phyloP scores from a whole-genome alignment of 2,888 invertebrate genomes.

The Lysandra coridon region DNA sequence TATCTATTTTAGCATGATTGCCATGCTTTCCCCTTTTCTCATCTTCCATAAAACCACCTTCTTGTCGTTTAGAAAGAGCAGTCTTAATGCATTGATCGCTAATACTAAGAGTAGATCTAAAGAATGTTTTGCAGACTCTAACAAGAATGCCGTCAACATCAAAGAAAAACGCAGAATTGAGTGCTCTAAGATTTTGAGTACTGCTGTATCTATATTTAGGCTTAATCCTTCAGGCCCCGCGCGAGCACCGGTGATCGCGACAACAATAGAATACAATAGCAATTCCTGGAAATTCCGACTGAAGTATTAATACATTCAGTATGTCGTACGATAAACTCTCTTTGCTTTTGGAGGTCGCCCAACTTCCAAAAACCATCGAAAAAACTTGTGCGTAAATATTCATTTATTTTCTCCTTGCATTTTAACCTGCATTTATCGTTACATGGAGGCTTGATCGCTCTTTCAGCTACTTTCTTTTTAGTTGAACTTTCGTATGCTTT shows the following conservation, averaged over 20 bases:
- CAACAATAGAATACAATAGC: too few species aligned
- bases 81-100: slow-evolving; percentile 38
- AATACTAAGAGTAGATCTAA: slow-evolving; percentile 37
- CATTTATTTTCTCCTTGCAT: slow-evolving; percentile 29
- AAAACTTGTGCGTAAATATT: slow-evolving; percentile 29
- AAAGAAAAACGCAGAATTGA: slow-evolving; percentile 39
- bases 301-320: slow-evolving; percentile 13
- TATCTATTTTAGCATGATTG: slow-evolving; percentile 23
- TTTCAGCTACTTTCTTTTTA: slow-evolving; percentile 33
- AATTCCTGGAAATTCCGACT: too few species aligned
- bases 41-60: slow-evolving; percentile 26
- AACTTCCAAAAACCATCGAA: slow-evolving; percentile 35
- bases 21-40: slow-evolving; percentile 27
- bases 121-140: slow-evolving; percentile 34
- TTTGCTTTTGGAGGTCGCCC: slow-evolving; percentile 34
- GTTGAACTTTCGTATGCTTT: slow-evolving; percentile 34
- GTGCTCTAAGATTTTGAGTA: slow-evolving; percentile 36
- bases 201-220: slow-evolving; percentile 27
- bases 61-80: slow-evolving; percentile 32
- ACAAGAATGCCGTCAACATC: slow-evolving; percentile 33
- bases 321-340: slow-evolving; percentile 39
- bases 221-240: too few species aligned
- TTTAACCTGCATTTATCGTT: slow-evolving; percentile 31
- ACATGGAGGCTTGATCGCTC: slow-evolving; percentile 32
- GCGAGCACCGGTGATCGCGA: too few species aligned